Evolutionary conservation across 2,888 invertebrate genomes (phyloP), one percentile per base, ranked within the genome.

Genomic region (Aproaerema taeniolella): DNA sequence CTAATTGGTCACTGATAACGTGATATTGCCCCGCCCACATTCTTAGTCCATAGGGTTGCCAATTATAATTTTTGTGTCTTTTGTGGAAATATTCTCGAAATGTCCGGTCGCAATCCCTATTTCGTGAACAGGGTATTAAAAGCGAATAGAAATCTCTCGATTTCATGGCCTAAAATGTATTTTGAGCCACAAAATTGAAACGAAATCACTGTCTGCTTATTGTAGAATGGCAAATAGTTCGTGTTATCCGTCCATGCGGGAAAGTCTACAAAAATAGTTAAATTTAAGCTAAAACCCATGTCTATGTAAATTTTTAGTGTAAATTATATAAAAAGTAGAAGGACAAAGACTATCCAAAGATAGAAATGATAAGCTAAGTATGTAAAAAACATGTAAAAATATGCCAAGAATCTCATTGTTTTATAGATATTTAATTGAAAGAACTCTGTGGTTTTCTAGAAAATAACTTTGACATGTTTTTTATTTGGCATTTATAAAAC

Each of bases 201-300:
- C 26, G 9, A 33, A 26, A 38, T n/a, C 41, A 46, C 43, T 42
- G 9, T 42, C 47, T 36, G 55, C 55, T 60, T 58, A 39, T 41
- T 38, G 50, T 59, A 55, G 60, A 42, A 35, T 53, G 47, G 51
- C 52, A 54, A 53, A 75, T 66, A 64, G 50, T 58, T 61, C 68
- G 64, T 72, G 63, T 68, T 66, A 64, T 79, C 78, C 82, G 81
- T 82, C 81, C 81, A 81, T 63, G 67, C 80, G 79, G 81, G 73
- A 69, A 67, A 64, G 53, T 66, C 59, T 67, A 53, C 62, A 62
- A 58, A 58, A 58, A 58, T 67, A 64, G 61, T 67, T 67, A 57
- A 61, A 34, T 56, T 68, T 67, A 65, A 55, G 50, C 56, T 51
- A 56, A 58, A 55, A 58, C 55, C 57, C 57, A 59, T 53, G 49